These are phyloP conservation scores for zebrafish (Danio rerio) DNA, from an alignment of 2,113 vertebrate genomes.

Conservation along the genomic window GRCz12tu NC_133176.1:36772001-36772500, in stretches of 20 bases:
- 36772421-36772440: conserved; percentile 10
- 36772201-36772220: conserved; percentile 26
- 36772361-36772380: conserved; percentile 22
- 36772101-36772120: neutral
- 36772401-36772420: conserved; percentile 23
- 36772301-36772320: conserved; percentile 28
- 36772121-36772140: conserved; percentile 3
- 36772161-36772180: conserved; percentile 20
- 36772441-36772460: conserved; percentile 2
- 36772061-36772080: neutral
- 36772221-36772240: conserved; percentile 30
- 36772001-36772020: too few species aligned
- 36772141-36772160: neutral
- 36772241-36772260: neutral
- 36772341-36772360: conserved; percentile 1
- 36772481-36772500: conserved; percentile 31
- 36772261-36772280: conserved; percentile 41
- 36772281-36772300: conserved; percentile 10
- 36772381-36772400: conserved; percentile 1
- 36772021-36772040: too few species aligned
- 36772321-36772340: conserved; percentile 28
- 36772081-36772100: neutral
- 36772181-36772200: conserved; percentile 21
- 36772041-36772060: too few species aligned
- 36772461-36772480: neutral